Conservation (phyloP, 1,140 invertebrate species). For the Procambarus virginalis region DNA sequence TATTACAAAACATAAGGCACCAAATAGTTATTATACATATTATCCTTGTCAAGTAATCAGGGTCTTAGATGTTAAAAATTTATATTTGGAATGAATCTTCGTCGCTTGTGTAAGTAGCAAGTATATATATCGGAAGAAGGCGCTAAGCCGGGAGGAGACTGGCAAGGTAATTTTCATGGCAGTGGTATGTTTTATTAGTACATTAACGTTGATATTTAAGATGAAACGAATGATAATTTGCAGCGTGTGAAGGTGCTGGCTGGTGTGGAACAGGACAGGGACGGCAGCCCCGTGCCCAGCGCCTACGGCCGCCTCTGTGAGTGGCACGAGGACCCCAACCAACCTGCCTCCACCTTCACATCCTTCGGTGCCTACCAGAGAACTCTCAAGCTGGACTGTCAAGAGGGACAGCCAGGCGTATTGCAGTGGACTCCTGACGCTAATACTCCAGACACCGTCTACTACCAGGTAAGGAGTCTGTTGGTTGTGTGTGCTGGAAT, state of each 20-base stretch:
- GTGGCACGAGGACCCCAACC: conserved; percentile 85
- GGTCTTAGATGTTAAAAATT: too few relatives aligned
- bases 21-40: too few relatives aligned
- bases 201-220: too few relatives aligned
- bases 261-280: conserved; percentile 81
- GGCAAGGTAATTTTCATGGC: too few relatives aligned
- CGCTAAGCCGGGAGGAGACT: too few relatives aligned
- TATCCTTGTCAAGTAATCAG: too few relatives aligned
- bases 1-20: too few relatives aligned
- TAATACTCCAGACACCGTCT: conserved; percentile 86
- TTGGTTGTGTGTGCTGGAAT: too few relatives aligned
- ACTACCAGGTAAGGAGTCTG: conserved; percentile 80
- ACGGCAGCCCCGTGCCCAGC: conserved; percentile 81
- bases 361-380: conserved; percentile 93
- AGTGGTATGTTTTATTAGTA: too few relatives aligned
- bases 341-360: conserved; percentile 83
- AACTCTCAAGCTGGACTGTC: conserved; percentile 86
- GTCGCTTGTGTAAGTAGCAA: too few relatives aligned
- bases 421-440: conserved; percentile 89
- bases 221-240: not conserved
- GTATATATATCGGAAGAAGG: too few relatives aligned
- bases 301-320: conserved; percentile 88
- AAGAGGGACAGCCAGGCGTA: conserved; percentile 87
- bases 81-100: too few relatives aligned
- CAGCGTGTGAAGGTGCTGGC: conserved; percentile 88